phyloP scores from a whole-genome alignment of 64 coral and sea anemone species.

The Dendrophyllia cribrosa region DNA sequence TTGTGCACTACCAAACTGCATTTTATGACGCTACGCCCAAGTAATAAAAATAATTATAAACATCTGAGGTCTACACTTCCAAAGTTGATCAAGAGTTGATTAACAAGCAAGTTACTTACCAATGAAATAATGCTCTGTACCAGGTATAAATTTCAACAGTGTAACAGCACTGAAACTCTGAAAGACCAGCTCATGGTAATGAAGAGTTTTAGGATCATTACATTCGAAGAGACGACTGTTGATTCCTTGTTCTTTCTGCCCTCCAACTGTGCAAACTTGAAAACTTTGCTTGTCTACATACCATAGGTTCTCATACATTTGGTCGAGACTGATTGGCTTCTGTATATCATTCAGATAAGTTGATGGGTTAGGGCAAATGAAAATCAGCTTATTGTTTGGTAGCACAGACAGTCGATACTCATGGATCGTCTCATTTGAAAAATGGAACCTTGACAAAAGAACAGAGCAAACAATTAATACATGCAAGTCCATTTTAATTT shows the following conservation, averaged over 20 bases:
- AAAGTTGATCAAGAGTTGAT: no score
- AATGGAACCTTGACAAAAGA: no score
- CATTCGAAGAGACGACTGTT: neutral
- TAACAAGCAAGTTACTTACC: neutral
- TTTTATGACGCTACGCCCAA: no score
- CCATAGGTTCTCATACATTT: neutral
- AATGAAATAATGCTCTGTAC: constrained; percentile 23
- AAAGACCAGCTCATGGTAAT: neutral
- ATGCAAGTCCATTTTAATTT: no score
- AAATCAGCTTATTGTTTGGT: neutral
- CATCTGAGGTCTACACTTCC: no score
- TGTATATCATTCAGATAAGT: neutral
- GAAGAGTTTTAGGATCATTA: neutral
- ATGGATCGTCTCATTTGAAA: no score
- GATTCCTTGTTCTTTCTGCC: neutral
- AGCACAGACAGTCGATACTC: neutral
- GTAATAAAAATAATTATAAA: no score
- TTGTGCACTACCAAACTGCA: no score
- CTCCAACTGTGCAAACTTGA: neutral
- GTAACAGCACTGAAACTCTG: neutral
- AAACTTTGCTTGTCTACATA: constrained; percentile 5
- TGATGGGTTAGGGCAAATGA: neutral
- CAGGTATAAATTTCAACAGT: neutral
- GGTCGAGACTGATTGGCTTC: neutral
- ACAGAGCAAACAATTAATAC: no score